phyloP scores from a whole-genome alignment of 2,888 invertebrate species.

The Merodon equestris region DNA sequence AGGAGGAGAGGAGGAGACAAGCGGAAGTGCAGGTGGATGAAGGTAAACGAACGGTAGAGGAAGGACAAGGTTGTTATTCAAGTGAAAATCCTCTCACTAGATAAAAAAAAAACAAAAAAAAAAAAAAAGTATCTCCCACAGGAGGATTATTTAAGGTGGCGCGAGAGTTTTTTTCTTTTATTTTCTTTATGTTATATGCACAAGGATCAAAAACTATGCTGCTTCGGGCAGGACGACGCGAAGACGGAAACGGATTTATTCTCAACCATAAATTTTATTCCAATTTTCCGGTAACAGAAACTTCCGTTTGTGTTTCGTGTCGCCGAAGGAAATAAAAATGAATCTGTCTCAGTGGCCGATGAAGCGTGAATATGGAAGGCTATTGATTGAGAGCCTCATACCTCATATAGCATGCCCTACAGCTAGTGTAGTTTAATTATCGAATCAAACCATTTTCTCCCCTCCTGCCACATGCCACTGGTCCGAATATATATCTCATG shows the following conservation, averaged over 20 bases:
- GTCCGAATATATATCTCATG: not conserved
- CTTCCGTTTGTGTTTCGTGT: constrained; percentile 65
- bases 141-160: constrained; percentile 20
- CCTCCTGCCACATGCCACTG: not conserved
- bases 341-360: too few species aligned
- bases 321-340: not conserved
- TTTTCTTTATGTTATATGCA: constrained; percentile 16
- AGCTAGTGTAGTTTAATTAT: not conserved
- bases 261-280: constrained; percentile 72
- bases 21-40: constrained; percentile 39
- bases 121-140: constrained; percentile 13
- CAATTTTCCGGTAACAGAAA: constrained; percentile 71
- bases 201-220: constrained; percentile 42
- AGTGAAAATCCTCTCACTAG: constrained; percentile 37
- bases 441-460: not conserved
- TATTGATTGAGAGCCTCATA: not conserved
- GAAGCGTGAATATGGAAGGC: not conserved
- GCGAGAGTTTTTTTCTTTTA: constrained; percentile 9
- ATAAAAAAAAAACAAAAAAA: constrained; percentile 9
- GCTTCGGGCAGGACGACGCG: constrained; percentile 3
- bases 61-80: constrained; percentile 65
- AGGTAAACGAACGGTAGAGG: constrained; percentile 48
- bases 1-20: not conserved
- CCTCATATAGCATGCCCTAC: too few species aligned
- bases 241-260: constrained; percentile 70